These are phyloP conservation scores for Chloroceryle aenea DNA, from an alignment of 2,113 vertebrate species.

Conservation along the genomic window DNA sequence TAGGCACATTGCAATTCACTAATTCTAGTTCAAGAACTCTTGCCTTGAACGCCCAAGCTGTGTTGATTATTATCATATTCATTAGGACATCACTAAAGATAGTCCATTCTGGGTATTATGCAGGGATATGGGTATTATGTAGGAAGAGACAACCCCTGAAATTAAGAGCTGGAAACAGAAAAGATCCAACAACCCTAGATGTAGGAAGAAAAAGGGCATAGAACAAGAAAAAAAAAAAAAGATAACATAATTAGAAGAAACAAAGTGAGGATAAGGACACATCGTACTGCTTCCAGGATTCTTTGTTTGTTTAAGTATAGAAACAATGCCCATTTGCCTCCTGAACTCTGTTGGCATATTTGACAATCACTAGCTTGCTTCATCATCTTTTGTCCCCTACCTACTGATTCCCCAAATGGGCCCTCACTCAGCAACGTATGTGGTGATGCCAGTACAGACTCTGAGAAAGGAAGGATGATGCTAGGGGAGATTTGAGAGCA, in stretches of 20 bases:
- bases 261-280: not conserved
- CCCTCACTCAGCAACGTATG: rapidly evolving
- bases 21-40: not conserved
- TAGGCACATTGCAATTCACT: not conserved
- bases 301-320: not conserved
- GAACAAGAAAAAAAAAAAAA: rapidly evolving
- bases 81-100: not conserved
- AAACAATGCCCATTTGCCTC: not conserved
- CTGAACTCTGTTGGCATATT: not conserved
- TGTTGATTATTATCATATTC: not conserved
- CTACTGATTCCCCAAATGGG: not conserved
- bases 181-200: not conserved
- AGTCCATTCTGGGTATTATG: no score
- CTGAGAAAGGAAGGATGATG: not conserved
- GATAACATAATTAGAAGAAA: not conserved
- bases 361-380: not conserved
- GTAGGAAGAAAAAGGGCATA: not conserved
- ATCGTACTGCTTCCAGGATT: not conserved
- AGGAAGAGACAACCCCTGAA: not conserved
- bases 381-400: not conserved
- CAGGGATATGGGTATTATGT: not conserved
- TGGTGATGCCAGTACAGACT: not conserved
- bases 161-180: not conserved
- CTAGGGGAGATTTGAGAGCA: not conserved
- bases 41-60: not conserved